phyloP scores from a whole-genome alignment of 2,888 invertebrate genomes.

The Lobophora halterata region DNA sequence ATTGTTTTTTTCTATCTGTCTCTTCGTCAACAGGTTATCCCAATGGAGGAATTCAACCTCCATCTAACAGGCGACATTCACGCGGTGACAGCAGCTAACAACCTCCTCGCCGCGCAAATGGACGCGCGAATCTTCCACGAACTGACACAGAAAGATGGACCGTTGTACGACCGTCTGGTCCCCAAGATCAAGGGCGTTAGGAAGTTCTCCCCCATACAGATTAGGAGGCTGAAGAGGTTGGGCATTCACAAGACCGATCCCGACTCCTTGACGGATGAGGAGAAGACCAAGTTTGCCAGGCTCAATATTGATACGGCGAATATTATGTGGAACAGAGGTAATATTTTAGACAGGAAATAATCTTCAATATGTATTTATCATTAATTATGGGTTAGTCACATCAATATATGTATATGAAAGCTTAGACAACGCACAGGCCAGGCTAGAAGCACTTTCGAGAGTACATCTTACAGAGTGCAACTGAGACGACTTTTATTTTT shows the following conservation, averaged over 20 bases:
- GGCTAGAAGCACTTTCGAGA: too few species aligned
- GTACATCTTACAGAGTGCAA: too few species aligned
- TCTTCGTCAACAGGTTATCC: constrained; percentile 86
- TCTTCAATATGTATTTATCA: too few species aligned
- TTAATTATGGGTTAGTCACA: too few species aligned
- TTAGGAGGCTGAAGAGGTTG: constrained; percentile 85
- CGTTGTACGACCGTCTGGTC: constrained; percentile 93
- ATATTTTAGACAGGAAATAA: too few species aligned
- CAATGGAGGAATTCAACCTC: constrained; percentile 99
- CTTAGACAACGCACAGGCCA: too few species aligned
- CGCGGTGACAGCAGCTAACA: constrained; percentile 98
- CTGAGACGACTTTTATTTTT: too few species aligned
- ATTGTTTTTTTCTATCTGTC: background rate
- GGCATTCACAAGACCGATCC: constrained; percentile 94
- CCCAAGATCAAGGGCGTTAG: constrained; percentile 91
- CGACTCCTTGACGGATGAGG: constrained; percentile 87
- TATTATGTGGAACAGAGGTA: constrained; percentile 96
- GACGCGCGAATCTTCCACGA: constrained; percentile 99
- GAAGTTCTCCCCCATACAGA: constrained; percentile 92
- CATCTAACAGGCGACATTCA: constrained; percentile 99
- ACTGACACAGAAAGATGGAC: constrained; percentile 92
- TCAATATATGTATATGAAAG: too few species aligned
- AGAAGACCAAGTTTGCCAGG: constrained; percentile 89
- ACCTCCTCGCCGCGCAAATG: constrained; percentile 97
- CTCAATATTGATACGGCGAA: constrained; percentile 94